Evolutionary conservation across 2,888 invertebrate genomes (phyloP).

Genomic region (Xanthia togata): DNA sequence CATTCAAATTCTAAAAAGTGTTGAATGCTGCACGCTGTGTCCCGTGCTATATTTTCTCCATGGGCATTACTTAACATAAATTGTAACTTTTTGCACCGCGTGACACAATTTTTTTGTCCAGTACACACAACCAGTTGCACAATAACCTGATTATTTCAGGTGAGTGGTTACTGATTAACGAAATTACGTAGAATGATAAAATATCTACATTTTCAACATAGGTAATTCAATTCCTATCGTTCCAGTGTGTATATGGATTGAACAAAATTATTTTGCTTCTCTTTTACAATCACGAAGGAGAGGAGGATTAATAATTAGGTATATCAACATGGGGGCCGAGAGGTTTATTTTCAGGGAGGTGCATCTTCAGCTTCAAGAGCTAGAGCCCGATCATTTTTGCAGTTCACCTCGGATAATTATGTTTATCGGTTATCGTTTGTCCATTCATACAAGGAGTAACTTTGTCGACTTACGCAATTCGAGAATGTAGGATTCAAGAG

Average conservation of each 20-base stretch:
- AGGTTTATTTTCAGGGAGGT: too few relatives aligned
- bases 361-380: too few relatives aligned
- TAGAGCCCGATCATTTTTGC: too few relatives aligned
- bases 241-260: background rate
- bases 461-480: too few relatives aligned
- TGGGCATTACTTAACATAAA: too few relatives aligned
- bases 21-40: background rate
- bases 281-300: background rate
- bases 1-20: background rate
- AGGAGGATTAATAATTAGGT: too few relatives aligned
- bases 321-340: too few relatives aligned
- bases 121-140: background rate
- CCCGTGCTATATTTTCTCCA: background rate
- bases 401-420: too few relatives aligned
- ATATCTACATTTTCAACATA: background rate
- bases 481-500: too few relatives aligned
- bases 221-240: background rate
- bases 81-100: background rate
- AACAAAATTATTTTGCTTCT: background rate
- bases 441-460: too few relatives aligned
- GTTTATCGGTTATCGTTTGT: too few relatives aligned
- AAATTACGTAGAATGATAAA: background rate
- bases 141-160: background rate
- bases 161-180: background rate
- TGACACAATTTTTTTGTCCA: background rate